Evolutionary conservation across 2,888 invertebrate genomes (phyloP), one percentile per base, ranked within the genome.

Genomic region (Andrena marginata): DNA sequence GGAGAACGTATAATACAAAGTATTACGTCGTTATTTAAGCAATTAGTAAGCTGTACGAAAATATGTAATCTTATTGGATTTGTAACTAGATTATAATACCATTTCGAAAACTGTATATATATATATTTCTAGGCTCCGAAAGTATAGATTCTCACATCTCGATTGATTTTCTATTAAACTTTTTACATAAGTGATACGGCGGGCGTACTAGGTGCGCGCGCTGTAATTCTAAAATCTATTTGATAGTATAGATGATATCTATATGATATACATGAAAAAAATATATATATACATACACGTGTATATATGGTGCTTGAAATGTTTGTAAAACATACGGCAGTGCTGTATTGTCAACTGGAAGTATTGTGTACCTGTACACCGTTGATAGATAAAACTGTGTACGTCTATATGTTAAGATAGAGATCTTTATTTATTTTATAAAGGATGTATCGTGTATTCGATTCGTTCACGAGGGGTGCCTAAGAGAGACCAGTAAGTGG

Each of bases 341-440:
- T 74, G 76, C 76, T 88, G 64, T 68, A 76, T 80, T 49, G 49
- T 63, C 71, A 71, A 85, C 68, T 80, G 79, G 77, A 87, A 87
- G 89, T 89, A 88, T 88, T 88, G 70, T 64, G 60, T 89, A 86
- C 78, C 76, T 85, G 77, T 79, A 77, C 79, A 78, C 77, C 33
- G 72, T 74, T 67, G 26, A 26, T 51, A 68, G 33, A 71, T 42
- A 51, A n/a, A 60, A 54, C 31, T 54, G 69, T 77, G 67, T 74
- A 83, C 80, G 67, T 83, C 80, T 78, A 75, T 60, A 70, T 69
- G 64, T 78, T 73, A 80, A 82, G 70, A 67, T 77, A 87, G 77
- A 87, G 49, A 76, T 81, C 59, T 81, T 86, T 86, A 83, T 87
- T 87, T 87, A 87, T 87, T 87, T 83, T 77, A 33, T 81, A 76